These are phyloP conservation scores for Andrena hattorfiana DNA, from an alignment of 2,888 invertebrate genomes.

Conservation along the genomic window DNA sequence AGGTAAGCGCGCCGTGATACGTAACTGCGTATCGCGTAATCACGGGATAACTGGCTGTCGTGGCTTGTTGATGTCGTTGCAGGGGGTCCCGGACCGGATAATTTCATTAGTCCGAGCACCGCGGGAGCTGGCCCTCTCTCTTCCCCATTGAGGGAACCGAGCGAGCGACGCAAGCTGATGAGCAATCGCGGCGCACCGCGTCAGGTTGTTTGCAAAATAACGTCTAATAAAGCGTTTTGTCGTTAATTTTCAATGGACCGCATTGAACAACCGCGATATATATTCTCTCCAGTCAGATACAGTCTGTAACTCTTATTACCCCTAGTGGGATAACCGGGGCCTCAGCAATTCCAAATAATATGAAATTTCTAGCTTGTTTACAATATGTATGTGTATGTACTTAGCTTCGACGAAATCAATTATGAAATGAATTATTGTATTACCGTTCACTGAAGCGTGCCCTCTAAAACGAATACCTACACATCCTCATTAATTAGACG, in stretches of 20 bases:
- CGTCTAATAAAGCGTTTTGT: background rate
- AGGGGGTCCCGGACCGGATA: conserved; percentile 82
- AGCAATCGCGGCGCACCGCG: conserved; percentile 58
- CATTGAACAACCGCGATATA: background rate
- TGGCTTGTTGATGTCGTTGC: conserved; percentile 76
- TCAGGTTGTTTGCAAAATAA: conserved; percentile 69
- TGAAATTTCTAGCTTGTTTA: no score
- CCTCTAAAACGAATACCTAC: background rate
- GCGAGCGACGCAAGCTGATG: conserved; percentile 64
- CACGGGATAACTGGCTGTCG: conserved; percentile 79
- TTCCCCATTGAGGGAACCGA: conserved; percentile 61
- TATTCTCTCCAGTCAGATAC: background rate
- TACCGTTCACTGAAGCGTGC: background rate
- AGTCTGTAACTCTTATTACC: background rate
- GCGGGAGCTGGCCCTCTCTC: conserved; percentile 69
- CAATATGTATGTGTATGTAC: no score
- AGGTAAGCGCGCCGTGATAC: conserved; percentile 46
- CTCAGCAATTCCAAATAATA: no score
- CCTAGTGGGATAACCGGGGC: background rate
- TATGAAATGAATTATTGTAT: no score
- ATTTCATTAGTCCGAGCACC: conserved; percentile 82
- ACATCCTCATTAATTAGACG: no score
- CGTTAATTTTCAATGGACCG: conserved; percentile 32
- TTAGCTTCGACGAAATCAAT: no score
- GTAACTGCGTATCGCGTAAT: conserved; percentile 78